phyloP scores from a whole-genome alignment of 2,797 vertebrate species.

The Phataginus tricuspis region DNA sequence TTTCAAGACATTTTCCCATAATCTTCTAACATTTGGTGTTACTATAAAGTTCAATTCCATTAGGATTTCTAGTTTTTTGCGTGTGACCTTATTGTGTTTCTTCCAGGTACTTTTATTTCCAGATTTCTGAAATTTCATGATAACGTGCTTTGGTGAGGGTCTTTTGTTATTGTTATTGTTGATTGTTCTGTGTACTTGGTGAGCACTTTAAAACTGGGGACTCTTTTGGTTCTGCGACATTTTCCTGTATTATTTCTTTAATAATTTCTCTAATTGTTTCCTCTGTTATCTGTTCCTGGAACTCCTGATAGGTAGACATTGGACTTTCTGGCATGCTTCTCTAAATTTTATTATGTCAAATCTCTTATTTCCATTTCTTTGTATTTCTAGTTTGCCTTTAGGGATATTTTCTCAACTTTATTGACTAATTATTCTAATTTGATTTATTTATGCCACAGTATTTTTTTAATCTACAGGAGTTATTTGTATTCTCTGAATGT shows the following conservation, averaged over 20 bases:
- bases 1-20: background rate
- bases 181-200: background rate
- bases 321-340: background rate
- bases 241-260: background rate
- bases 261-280: background rate
- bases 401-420: background rate
- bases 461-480: background rate
- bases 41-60: background rate
- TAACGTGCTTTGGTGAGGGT: background rate
- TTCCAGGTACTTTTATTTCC: background rate
- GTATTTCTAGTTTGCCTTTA: background rate
- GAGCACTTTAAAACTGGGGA: background rate
- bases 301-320: background rate
- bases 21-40: background rate
- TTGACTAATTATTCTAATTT: slow-evolving; percentile 9
- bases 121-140: background rate
- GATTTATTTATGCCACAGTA: background rate
- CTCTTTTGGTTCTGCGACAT: background rate
- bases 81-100: background rate
- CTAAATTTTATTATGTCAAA: background rate
- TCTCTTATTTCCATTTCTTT: background rate
- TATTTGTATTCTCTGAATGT: slow-evolving; percentile 14
- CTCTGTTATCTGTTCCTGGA: background rate
- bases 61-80: background rate
- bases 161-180: background rate